Evolutionary conservation across 2,888 invertebrate genomes (phyloP), one percentile per base, ranked within the genome.

Genomic region (Geophilus truncorum): DNA sequence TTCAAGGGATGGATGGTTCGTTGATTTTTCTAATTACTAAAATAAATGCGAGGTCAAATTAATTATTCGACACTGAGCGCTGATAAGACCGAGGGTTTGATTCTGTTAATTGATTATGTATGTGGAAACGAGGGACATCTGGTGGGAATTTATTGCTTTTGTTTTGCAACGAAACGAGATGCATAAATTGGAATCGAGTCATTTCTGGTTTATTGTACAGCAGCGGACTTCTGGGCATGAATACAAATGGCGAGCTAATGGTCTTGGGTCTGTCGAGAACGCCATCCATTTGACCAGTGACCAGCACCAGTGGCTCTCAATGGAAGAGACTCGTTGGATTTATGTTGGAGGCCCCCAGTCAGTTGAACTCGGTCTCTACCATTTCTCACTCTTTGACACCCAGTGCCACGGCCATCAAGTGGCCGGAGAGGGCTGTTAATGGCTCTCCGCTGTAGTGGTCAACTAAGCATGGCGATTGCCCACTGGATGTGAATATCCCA

Each of bases 301-400:
- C 57, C 51, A 57, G 57, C 57, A 57, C 57, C 57, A 57, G 57
- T 57, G 57, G 57, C n/a, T 57, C 57, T 57, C 57, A 57, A 57
- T 57, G 57, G 57, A 57, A 57, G 57, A 57, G 57, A 3, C 57
- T 6, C 51, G 51, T 51, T 9, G 51, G 51, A 51, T 51, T 51
- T 51, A 51, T 51, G 51, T 57, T 18, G 18, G 10, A 57, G 57
- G 57, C 57, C 57, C 57, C 57, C 57, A 57, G 57, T 57, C 57
- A 57, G 57, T 57, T 57, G 57, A 57, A 21, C 18, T n/a, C n/a
- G 21, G 23, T 18, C 57, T 18, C 57, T 23, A 18, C 57, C 57
- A 57, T 57, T 57, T 57, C 57, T 57, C 57, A 57, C 57, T 57
- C 57, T 57, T 57, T 57, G 57, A 57, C 57, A 57, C 57, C 40